Conservation (phyloP, 37 sponge, comb jelly and placozoan species). For the Aplysina aerophoba region DNA sequence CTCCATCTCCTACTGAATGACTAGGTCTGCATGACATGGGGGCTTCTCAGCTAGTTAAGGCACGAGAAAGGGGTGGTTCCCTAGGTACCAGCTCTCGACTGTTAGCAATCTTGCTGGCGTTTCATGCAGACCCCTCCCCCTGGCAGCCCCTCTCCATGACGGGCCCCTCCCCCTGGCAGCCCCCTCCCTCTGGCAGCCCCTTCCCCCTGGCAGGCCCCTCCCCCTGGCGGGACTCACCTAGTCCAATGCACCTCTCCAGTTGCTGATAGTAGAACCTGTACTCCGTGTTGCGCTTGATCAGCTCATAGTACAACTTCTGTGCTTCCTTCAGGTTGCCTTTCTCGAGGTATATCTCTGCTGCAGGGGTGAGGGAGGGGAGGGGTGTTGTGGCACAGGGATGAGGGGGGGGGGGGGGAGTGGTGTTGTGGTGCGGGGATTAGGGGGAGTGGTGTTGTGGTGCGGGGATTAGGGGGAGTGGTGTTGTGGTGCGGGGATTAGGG, state of each 20-base stretch:
- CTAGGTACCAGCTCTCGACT: no score
- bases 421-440: neutral
- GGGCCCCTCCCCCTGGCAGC: neutral
- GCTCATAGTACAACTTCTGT: slow-evolving; percentile 64
- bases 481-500: no score
- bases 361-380: neutral
- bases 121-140: no score
- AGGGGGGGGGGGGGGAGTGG: neutral
- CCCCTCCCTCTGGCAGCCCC: neutral
- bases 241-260: slow-evolving; percentile 60
- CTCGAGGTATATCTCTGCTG: slow-evolving; percentile 72
- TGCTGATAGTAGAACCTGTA: slow-evolving; percentile 74
- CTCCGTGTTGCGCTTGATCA: slow-evolving; percentile 87
- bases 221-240: slow-evolving; percentile 39
- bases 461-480: neutral
- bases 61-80: no score
- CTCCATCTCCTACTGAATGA: no score
- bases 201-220: neutral
- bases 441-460: slow-evolving; percentile 45
- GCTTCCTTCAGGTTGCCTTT: slow-evolving; percentile 66
- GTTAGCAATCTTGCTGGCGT: no score
- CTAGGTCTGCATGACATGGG: no score
- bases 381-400: no score
- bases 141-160: no score
- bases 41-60: no score